Conservation (phyloP, 1,140 invertebrate genomes). For the Zaprionus tsacasi region DNA sequence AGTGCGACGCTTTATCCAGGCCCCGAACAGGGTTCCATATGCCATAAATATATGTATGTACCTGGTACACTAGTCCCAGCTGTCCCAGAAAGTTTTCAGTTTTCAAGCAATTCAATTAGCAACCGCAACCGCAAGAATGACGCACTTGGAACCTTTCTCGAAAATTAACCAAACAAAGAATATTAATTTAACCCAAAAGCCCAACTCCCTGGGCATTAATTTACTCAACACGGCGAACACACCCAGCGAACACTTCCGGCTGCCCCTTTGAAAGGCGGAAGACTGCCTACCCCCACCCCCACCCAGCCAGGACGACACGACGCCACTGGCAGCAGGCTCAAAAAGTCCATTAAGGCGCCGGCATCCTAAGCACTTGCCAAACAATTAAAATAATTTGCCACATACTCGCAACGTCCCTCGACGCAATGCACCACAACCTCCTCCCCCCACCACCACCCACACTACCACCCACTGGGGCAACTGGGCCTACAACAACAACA, state of each 20-base stretch:
- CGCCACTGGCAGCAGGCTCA: constrained; percentile 18
- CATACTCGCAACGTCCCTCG: constrained; percentile 65
- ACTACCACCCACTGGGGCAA: not conserved
- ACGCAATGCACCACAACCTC: constrained; percentile 55
- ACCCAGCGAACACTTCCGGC: constrained; percentile 33
- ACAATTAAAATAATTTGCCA: constrained; percentile 81
- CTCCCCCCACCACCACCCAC: constrained; percentile 6
- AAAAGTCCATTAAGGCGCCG: constrained; percentile 72
- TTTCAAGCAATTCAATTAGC: constrained; percentile 13
- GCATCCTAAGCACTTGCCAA: constrained; percentile 77
- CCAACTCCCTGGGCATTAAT: constrained; percentile 73
- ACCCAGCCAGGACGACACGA: not conserved
- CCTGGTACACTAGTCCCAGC: not conserved
- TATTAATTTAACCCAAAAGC: constrained; percentile 75
- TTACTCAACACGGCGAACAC: constrained; percentile 50
- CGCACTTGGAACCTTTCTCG: constrained; percentile 61
- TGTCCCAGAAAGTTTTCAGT: not conserved
- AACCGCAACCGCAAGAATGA: constrained; percentile 5
- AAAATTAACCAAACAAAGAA: constrained; percentile 74
- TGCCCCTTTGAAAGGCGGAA: not conserved
- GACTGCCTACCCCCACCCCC: too few species aligned
- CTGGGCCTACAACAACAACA: constrained; percentile 10
- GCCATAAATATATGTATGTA: not conserved
- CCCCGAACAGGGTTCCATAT: not conserved
- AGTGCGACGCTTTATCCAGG: not conserved